Base-by-base conservation (phyloP, 2,113 vertebrate genomes). In the Daboia siamensis region DNA sequence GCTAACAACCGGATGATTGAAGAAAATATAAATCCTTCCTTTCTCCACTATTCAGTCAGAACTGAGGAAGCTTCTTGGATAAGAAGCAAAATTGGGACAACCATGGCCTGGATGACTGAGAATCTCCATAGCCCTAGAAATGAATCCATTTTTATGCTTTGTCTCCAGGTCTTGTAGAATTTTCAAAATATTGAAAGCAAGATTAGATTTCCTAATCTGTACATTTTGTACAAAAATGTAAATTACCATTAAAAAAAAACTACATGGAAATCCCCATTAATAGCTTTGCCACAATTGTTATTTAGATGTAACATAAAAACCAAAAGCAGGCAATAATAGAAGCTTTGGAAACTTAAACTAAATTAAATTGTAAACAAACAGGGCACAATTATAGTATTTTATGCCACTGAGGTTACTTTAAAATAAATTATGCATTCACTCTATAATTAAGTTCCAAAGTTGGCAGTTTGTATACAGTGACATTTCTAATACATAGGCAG, bases 361-460 rank as follows among this genome's bases (percentile, higher is more conserved):
- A 24, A 80, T 93, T 86, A 93, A 93, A 54, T 86, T 51, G 57
- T 74, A 88, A 92, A 90, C 61, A 88, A 86, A 87, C 39, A 20
- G 87, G n/a, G 90, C 23, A 74, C 91, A 90, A 29, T 1, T 3
- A 51, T 64, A 3, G 54, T 0, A 0, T 90, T 89, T 52, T 64
- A 90, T 90, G 90, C 0, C 69, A 88, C 90, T 55, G 85, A 89
- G 55, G 87, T n/a, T 48, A 69, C 87, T 39, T 93, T 90, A 56
- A 91, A 91, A 91, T 89, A 86, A 91, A 93, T 93, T 91, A 88
- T 91, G 87, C 91, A 0, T 48, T 89, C 9, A 93, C 93, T 8
- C 6, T n/a, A 1, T 10, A 44, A 91, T 54, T 17, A 69, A 94
- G 69, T 88, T 90, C 93, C 33, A n/a, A 93, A 33, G 57, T 69